phyloP scores from a whole-genome alignment of 2,888 invertebrate genomes.

The Melinaea menophilus region DNA sequence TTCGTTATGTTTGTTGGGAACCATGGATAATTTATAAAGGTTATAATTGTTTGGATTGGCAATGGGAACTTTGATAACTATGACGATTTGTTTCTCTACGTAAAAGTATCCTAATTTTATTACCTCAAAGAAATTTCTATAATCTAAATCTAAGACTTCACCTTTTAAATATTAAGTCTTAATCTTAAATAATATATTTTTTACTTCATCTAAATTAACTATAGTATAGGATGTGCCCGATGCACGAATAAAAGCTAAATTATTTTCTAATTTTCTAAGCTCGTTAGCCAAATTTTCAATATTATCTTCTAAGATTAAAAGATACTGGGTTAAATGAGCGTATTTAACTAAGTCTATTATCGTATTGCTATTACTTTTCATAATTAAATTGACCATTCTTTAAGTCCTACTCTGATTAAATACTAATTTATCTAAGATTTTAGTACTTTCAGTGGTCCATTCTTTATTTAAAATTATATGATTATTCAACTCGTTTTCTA shows the following conservation, averaged over 20 bases:
- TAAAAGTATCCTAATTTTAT: conserved; percentile 19
- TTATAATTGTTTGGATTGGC: conserved; percentile 4
- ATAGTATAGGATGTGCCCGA: conserved; percentile 7
- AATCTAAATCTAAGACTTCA: conserved; percentile 14
- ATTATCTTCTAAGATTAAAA: background rate
- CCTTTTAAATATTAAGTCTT: background rate
- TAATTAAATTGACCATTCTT: conserved; percentile 1
- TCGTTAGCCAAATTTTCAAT: background rate
- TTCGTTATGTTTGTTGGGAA: conserved; percentile 15
- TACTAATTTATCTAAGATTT: too few relatives aligned
- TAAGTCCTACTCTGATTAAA: too few relatives aligned
- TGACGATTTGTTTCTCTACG: conserved; percentile 13
- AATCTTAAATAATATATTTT: conserved; percentile 9
- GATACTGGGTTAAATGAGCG: background rate
- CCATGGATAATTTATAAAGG: conserved; percentile 13
- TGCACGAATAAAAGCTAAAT: conserved; percentile 1
- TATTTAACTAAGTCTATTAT: conserved; percentile 11
- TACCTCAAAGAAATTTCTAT: conserved; percentile 19
- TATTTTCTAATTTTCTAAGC: background rate
- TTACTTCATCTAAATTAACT: conserved; percentile 5
- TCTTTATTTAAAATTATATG: too few relatives aligned
- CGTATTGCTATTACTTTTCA: conserved; percentile 10
- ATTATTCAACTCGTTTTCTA: conserved; percentile 10
- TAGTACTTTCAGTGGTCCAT: conserved; percentile 15
- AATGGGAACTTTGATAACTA: conserved; percentile 19